Evolutionary conservation across 2,888 invertebrate genomes (phyloP), one percentile per base, ranked within the genome.

Genomic region (Allolobophora icterica): DNA sequence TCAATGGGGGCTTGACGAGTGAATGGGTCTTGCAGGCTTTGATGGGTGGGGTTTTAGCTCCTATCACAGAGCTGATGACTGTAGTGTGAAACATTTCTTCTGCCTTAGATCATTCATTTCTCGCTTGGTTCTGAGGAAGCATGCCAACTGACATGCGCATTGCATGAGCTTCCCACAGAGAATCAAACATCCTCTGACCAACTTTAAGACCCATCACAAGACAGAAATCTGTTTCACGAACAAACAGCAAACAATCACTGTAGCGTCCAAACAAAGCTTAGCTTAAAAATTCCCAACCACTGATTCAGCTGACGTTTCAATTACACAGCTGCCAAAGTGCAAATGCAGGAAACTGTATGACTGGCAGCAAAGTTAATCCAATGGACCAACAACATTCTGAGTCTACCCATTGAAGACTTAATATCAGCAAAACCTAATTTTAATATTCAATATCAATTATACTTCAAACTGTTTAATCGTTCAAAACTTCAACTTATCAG

Each of bases 211-310:
- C 71, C 30, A 71, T 71, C 71, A 71, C 71, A n/a, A 71, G n/a
- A 71, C n/a, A 71, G 71, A 71, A 71, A 71, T 71, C n/a, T 52
- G 24, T 71, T 71, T 71, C n/a, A 71, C n/a, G 71, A 71, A 71
- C 71, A 71, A 71, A 8, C 8, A 71, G n/a, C 71, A 30, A 52
- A 52, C 71, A 71, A 71, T n/a, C 71, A 71, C 71, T n/a, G 71
- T 71, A 71, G 30, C 71, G 11, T n/a, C 71, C 71, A n/a, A 71
- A 71, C 8, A n/a, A n/a, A n/a, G 3, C 30, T 8, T n/a, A 71
- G 71, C n/a, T 71, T 24, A 71, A 30, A n/a, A 71, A 71, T n/a
- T 71, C 30, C 30, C 6, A 71, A 13, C n/a, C 71, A 71, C n/a
- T 71, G 71, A 71, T n/a, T 71, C 8, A 71, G n/a, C 71, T 0